These are phyloP conservation scores for Heteropelma amictum DNA, from an alignment of 2,888 invertebrate genomes.

Conservation along the genomic window DNA sequence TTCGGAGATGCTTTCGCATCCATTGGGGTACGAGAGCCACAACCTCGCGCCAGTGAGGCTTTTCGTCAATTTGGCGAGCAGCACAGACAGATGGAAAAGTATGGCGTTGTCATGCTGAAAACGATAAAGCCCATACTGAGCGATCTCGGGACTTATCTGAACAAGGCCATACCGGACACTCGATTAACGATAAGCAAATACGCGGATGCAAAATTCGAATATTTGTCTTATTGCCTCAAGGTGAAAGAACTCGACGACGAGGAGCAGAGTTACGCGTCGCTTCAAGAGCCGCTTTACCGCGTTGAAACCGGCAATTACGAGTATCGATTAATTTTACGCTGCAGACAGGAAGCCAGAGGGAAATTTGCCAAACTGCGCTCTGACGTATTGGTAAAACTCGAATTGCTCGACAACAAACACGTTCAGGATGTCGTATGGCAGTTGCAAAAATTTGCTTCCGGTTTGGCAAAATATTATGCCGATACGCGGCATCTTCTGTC, in stretches of 20 bases:
- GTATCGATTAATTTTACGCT: constrained; percentile 96
- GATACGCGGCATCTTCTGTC: constrained; percentile 88
- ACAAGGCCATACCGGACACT: constrained; percentile 99
- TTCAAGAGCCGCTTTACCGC: constrained; percentile 97
- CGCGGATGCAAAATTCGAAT: constrained; percentile 99
- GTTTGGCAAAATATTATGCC: constrained; percentile 87
- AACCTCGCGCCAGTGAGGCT: constrained; percentile 95
- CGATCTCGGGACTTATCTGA: constrained; percentile 97
- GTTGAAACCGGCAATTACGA: constrained; percentile 99
- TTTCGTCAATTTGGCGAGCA: constrained; percentile 97
- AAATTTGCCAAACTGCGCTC: constrained; percentile 91
- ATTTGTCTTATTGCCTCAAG: constrained; percentile 98
- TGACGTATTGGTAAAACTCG: constrained; percentile 97
- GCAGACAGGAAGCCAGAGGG: constrained; percentile 95
- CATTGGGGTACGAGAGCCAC: constrained; percentile 97
- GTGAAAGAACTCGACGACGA: constrained; percentile 99
- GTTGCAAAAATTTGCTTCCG: constrained; percentile 89
- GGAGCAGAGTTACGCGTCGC: constrained; percentile 93
- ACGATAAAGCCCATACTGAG: constrained; percentile 94
- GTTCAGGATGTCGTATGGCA: constrained; percentile 96
- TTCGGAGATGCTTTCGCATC: constrained; percentile 97
- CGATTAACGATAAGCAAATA: constrained; percentile 98
- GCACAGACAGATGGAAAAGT: constrained; percentile 94
- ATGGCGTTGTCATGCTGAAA: constrained; percentile 93
- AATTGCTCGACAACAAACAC: constrained; percentile 98